Evolutionary conservation across 2,113 vertebrate species (phyloP), one percentile per base, ranked within the genome.

Genomic region (Polypterus senegalus): DNA sequence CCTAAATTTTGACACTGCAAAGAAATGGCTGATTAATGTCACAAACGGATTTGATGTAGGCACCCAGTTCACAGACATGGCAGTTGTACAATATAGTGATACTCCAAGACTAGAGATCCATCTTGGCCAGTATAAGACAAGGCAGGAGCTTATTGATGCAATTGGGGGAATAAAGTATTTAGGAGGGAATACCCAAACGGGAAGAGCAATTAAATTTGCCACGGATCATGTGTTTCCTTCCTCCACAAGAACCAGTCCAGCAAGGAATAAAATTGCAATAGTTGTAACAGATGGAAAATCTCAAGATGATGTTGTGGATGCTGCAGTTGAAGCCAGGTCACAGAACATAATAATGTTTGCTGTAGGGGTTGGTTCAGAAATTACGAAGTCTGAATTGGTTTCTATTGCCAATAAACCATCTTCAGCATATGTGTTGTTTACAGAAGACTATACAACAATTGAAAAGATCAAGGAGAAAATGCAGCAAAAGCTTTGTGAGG

Each of bases 271-370:
- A 62, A 86, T 88, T 4, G 82, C 79, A 1, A 79, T 89, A 64
- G 87, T 89, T 57, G 81, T 89, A 27, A 89, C 85, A 0, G 87
- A 89, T 46, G 87, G 87, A 7, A 88, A 86, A 67, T 88, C 86
- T 47, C 87, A 89, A 69, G 87, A 88, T 9, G 84, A 89, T 9
- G 86, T 89, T 60, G 79, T 76, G 59, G 83, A 86, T 5, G 74
- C 77, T 56, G 84, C 86, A 27, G 62, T 80, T 67, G 77, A 84
- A 61, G 86, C 86, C 0, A 73, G 75, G 60, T 72, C 74, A 10
- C 68, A 84, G 66, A 74, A 75, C 11, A 73, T 89, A 6, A 86
- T 74, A 7, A 60, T 88, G 7, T 89, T 88, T 44, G 82, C 87
- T 4, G 86, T 89, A 3, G 87, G 87, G 11, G 87, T 89, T 8